A percentile compares a stretch with the other conserved stretches of the same genome.
Evolutionary conservation across 2,113 vertebrate genomes (phyloP).

Genomic region (Rhinopithecus roxellana): DNA sequence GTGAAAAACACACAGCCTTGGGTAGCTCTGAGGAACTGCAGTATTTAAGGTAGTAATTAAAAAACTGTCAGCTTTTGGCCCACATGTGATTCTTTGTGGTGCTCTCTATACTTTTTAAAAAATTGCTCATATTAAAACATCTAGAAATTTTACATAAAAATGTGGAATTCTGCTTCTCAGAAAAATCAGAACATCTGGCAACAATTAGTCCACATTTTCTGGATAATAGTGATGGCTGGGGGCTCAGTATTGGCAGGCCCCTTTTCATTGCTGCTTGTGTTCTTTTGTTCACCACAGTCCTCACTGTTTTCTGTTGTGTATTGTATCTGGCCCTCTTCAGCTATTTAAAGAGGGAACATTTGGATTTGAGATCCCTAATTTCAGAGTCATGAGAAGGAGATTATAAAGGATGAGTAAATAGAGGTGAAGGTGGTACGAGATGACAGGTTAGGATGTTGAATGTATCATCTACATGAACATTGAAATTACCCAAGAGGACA

Average conservation of each 20-base stretch:
- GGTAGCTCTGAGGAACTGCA: background rate
- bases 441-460: background rate
- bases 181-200: slow-evolving; percentile 1
- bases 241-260: background rate
- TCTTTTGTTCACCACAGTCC: background rate
- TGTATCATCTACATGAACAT: background rate
- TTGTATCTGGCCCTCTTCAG: background rate
- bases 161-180: background rate
- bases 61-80: background rate
- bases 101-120: background rate
- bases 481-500: background rate
- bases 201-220: background rate
- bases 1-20: background rate
- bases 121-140: background rate
- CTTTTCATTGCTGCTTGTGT: background rate
- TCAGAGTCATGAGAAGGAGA: background rate
- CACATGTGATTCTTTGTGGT: background rate
- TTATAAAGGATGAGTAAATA: background rate
- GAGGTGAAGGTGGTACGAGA: background rate
- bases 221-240: background rate
- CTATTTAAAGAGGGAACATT: background rate
- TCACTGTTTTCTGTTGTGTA: background rate
- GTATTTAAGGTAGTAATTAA: background rate
- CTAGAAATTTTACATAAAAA: background rate
- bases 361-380: background rate